Conservation (phyloP, 2,888 invertebrate genomes). For the Morpho deidamia region DNA sequence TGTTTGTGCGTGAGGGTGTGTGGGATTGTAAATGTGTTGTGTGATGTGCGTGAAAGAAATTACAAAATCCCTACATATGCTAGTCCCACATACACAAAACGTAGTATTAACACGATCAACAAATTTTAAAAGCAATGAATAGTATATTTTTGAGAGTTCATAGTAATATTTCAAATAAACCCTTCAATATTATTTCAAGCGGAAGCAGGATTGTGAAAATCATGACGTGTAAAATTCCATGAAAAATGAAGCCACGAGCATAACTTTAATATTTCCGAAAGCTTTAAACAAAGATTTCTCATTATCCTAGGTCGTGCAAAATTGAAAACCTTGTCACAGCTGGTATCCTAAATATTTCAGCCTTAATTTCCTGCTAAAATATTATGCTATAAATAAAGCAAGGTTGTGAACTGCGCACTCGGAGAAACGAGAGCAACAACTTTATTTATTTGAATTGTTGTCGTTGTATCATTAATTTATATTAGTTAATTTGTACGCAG, state of each 20-base stretch:
- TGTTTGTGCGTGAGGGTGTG: neutral
- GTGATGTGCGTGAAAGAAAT: too few relatives aligned
- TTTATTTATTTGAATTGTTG: too few relatives aligned
- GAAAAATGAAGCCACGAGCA: conserved; percentile 13
- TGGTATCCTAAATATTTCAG: conserved; percentile 8
- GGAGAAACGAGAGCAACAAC: neutral
- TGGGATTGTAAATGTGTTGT: neutral
- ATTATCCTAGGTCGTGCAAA: conserved; percentile 9
- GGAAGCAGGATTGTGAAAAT: conserved; percentile 9
- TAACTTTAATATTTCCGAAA: conserved; percentile 15
- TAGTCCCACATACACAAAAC: too few relatives aligned
- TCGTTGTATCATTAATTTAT: too few relatives aligned
- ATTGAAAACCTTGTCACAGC: conserved; percentile 11
- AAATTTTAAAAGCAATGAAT: too few relatives aligned
- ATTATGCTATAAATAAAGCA: conserved; percentile 1
- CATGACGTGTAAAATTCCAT: conserved; percentile 12
- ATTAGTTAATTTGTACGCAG: too few relatives aligned
- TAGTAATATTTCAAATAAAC: neutral
- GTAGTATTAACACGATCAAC: too few relatives aligned
- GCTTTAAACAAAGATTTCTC: conserved; percentile 18
- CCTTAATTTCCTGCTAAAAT: conserved; percentile 2
- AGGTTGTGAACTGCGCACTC: neutral
- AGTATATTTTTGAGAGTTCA: too few relatives aligned
- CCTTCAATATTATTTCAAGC: conserved; percentile 1
- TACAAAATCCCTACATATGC: too few relatives aligned